Conservation (phyloP, 2,888 invertebrate species). For the Halictus quadricinctus region DNA sequence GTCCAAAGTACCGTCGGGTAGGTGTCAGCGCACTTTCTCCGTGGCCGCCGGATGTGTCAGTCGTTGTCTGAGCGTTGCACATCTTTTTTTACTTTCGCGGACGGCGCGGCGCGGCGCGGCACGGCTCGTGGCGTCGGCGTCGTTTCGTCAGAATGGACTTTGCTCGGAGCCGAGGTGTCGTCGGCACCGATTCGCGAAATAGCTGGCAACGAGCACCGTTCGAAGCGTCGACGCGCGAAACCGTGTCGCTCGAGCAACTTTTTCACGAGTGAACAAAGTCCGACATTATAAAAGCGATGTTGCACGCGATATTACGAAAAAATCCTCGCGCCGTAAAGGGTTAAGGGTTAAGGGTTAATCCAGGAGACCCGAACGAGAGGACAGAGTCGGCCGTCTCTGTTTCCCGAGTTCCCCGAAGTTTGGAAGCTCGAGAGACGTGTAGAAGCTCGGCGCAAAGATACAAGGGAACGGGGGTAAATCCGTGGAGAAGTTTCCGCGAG, state of each 20-base stretch:
- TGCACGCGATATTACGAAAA: neutral
- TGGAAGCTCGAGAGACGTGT: neutral
- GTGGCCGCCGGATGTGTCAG: neutral
- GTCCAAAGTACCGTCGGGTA: neutral
- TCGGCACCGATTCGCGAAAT: constrained; percentile 1
- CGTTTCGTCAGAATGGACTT: constrained; percentile 29
- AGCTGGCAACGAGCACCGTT: neutral
- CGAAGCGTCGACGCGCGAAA: constrained; percentile 18
- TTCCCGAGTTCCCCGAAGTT: neutral
- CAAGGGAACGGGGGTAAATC: neutral
- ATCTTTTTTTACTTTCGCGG: neutral
- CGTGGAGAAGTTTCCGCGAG: constrained; percentile 9
- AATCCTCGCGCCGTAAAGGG: neutral
- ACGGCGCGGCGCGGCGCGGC: too few relatives aligned
- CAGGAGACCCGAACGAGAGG: neutral
- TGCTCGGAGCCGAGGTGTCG: constrained; percentile 24
- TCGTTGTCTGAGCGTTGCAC: neutral
- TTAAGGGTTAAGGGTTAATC: neutral
- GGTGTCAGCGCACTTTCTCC: constrained; percentile 2
- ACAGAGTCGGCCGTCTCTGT: neutral
- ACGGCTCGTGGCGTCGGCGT: neutral
- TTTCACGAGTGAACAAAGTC: neutral
- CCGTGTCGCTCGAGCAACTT: neutral
- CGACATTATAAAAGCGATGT: too few relatives aligned
- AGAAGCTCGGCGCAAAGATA: neutral